These are phyloP conservation scores for Riparia riparia DNA, from an alignment of 2,113 vertebrate genomes.

Conservation along the genomic window DNA sequence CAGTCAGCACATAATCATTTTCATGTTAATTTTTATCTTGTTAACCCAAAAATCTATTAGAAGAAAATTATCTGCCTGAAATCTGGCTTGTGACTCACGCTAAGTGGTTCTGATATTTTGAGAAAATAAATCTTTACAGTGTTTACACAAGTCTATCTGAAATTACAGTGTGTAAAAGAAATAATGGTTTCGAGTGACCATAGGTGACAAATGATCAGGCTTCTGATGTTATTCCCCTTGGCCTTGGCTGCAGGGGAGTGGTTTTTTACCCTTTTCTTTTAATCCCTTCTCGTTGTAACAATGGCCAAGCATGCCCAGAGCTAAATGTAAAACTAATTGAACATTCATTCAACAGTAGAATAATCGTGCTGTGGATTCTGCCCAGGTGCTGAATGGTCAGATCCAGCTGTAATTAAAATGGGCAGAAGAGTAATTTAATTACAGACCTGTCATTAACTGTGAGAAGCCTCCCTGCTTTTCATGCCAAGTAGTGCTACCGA, in stretches of 20 bases:
- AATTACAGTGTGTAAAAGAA: slow-evolving; percentile 70
- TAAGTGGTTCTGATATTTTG: slow-evolving; percentile 75
- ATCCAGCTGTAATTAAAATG: neutral
- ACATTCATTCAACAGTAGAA: neutral
- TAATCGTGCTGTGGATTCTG: fast-evolving
- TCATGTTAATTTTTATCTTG: slow-evolving; percentile 55
- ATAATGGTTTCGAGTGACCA: slow-evolving; percentile 63
- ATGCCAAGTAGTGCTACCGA: neutral
- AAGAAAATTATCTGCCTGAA: slow-evolving; percentile 73
- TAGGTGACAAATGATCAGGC: slow-evolving; percentile 69
- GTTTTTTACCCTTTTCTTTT: neutral
- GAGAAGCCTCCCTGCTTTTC: neutral
- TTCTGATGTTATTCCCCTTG: slow-evolving; percentile 66
- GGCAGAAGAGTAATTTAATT: neutral
- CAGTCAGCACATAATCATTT: slow-evolving; percentile 56
- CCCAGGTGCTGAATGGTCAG: neutral
- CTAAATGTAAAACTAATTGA: neutral
- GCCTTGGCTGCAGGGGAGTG: neutral
- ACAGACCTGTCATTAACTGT: neutral
- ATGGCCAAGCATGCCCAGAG: neutral
- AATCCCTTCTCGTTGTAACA: slow-evolving; percentile 3
- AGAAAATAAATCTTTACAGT: slow-evolving; percentile 71
- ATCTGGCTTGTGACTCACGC: slow-evolving; percentile 71
- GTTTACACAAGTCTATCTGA: slow-evolving; percentile 69
- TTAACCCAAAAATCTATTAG: slow-evolving; percentile 67